These are phyloP conservation scores for Brachypteracias leptosomus DNA, from an alignment of 2,113 vertebrate genomes.

Conservation along the genomic window DNA sequence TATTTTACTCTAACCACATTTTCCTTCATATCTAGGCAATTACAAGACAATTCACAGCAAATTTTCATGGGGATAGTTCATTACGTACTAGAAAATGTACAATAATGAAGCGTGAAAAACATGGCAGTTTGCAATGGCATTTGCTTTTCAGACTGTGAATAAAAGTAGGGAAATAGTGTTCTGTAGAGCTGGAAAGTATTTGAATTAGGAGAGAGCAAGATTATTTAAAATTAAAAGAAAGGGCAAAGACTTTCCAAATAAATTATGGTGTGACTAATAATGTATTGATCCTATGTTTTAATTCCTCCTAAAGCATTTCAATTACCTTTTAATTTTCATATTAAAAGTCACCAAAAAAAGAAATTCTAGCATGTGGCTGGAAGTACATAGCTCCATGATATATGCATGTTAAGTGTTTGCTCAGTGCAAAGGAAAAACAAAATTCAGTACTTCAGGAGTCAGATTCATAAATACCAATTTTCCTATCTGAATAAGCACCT, in stretches of 20 bases:
- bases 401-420: not conserved
- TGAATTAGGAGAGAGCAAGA: not conserved
- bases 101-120: constrained; percentile 56
- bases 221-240: not conserved
- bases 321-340: not conserved
- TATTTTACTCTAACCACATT: constrained; percentile 52
- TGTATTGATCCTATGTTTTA: not conserved
- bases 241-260: not conserved
- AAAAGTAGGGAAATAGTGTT: not conserved
- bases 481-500: not conserved
- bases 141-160: constrained; percentile 1
- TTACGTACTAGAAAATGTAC: constrained; percentile 43
- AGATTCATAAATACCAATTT: not conserved
- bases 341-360: not conserved
- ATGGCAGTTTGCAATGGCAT: constrained; percentile 21
- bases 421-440: not conserved
- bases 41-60: constrained; percentile 59
- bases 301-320: not conserved
- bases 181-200: not conserved
- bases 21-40: constrained; percentile 44
- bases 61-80: constrained; percentile 61
- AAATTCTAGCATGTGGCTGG: not conserved
- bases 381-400: fast-evolving
- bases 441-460: not conserved
- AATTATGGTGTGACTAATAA: not conserved